These are phyloP conservation scores for Mactromeris polynyma DNA, from an alignment of 2,888 invertebrate species.

Conservation along the genomic window DNA sequence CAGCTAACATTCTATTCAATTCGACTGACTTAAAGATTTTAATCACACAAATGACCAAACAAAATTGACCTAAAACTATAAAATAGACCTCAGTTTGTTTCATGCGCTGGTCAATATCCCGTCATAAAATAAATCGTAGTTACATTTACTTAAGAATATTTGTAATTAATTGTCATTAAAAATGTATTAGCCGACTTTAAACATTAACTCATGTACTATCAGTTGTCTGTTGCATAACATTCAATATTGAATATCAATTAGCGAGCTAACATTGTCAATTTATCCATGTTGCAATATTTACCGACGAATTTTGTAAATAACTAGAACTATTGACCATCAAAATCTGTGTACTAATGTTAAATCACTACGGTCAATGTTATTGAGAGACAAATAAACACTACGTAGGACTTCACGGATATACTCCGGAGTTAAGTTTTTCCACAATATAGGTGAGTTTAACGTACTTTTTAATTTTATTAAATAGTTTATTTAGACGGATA, in stretches of 20 bases:
- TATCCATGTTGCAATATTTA: neutral
- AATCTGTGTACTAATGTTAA: neutral
- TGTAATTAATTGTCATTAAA: neutral
- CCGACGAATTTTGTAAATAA: neutral
- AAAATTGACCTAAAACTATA: neutral
- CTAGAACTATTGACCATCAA: neutral
- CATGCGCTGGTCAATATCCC: neutral
- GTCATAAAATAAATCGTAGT: neutral
- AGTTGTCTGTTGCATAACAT: conserved; percentile 24
- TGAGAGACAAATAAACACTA: neutral
- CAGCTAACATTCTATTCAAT: neutral
- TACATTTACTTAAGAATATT: neutral
- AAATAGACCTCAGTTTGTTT: neutral
- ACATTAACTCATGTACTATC: neutral
- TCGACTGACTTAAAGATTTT: neutral
- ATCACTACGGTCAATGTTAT: neutral
- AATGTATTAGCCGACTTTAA: neutral
- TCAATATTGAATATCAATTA: conserved; percentile 25
- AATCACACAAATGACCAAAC: neutral
- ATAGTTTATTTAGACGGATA: neutral
- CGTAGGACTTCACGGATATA: neutral
- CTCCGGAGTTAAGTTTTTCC: neutral
- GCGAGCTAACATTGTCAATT: neutral
- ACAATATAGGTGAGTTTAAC: neutral
- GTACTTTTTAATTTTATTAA: neutral